Conservation (phyloP, 2,797 vertebrate species). For the Atherinosoma microstoma region DNA sequence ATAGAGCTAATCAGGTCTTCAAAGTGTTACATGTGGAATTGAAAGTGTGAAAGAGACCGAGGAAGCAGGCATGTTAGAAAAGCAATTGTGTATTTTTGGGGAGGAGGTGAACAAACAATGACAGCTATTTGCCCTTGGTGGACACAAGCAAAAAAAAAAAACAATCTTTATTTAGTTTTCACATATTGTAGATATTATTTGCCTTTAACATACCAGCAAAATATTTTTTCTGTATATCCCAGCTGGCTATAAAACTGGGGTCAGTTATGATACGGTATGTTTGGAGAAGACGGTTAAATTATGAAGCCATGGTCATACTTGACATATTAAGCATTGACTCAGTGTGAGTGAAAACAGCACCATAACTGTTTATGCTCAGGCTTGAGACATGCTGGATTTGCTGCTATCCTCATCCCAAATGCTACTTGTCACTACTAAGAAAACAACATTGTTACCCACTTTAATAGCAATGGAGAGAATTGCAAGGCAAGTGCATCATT, state of each 20-base stretch:
- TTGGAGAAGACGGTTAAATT: neutral
- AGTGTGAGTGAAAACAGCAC: too few relatives aligned
- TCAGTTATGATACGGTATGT: neutral
- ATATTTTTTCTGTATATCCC: neutral
- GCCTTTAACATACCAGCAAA: neutral
- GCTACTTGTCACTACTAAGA: neutral
- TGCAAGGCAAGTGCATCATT: neutral
- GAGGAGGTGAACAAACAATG: slow-evolving; percentile 22
- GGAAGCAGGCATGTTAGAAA: slow-evolving; percentile 23
- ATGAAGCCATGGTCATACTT: neutral
- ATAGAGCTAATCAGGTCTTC: slow-evolving; percentile 8
- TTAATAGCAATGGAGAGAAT: neutral
- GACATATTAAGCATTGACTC: neutral
- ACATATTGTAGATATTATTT: neutral
- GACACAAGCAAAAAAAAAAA: neutral
- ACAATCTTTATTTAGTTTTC: too few relatives aligned
- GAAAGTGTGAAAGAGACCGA: slow-evolving; percentile 28
- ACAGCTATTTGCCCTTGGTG: slow-evolving; percentile 17
- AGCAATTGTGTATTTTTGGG: slow-evolving; percentile 18
- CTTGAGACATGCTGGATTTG: neutral
- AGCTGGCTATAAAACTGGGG: neutral
- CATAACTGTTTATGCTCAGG: neutral
- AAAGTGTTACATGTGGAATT: slow-evolving; percentile 11
- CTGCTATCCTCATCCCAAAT: neutral
- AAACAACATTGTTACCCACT: neutral